These are phyloP conservation scores for Urocyon cinereoargenteus DNA, from an alignment of 2,797 vertebrate species.

Conservation along the genomic window DNA sequence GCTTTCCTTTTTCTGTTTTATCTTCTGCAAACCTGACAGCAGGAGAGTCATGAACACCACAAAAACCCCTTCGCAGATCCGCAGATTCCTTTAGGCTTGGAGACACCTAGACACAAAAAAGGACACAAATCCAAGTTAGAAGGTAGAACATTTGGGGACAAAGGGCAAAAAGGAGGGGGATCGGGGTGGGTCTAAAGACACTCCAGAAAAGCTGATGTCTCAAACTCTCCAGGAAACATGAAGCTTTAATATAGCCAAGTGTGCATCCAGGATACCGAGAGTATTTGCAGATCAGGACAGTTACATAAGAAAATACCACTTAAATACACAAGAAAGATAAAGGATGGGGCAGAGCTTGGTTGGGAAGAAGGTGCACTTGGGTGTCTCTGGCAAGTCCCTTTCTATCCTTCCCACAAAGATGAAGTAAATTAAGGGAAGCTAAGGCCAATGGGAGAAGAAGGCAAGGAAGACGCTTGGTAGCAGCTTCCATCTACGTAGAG, in stretches of 20 bases:
- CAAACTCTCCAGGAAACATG: fast-evolving
- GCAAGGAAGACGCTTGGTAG: fast-evolving
- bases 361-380: not conserved
- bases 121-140: not conserved
- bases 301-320: not conserved
- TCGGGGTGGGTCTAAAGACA: too few species aligned
- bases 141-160: not conserved
- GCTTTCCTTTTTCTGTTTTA: not conserved
- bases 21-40: not conserved
- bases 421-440: not conserved
- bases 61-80: not conserved
- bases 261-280: fast-evolving
- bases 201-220: not conserved
- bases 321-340: not conserved
- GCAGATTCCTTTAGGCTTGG: not conserved
- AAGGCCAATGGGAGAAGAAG: fast-evolving
- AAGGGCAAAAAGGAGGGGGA: not conserved
- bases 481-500: not conserved
- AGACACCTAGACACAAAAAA: not conserved
- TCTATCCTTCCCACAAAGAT: not conserved
- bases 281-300: not conserved
- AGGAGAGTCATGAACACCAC: not conserved
- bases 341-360: not conserved
- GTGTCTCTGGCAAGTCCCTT: not conserved
- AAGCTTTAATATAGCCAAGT: not conserved